These are phyloP conservation scores for Mellivora capensis DNA, from an alignment of 2,113 vertebrate species.

Conservation along the genomic window DNA sequence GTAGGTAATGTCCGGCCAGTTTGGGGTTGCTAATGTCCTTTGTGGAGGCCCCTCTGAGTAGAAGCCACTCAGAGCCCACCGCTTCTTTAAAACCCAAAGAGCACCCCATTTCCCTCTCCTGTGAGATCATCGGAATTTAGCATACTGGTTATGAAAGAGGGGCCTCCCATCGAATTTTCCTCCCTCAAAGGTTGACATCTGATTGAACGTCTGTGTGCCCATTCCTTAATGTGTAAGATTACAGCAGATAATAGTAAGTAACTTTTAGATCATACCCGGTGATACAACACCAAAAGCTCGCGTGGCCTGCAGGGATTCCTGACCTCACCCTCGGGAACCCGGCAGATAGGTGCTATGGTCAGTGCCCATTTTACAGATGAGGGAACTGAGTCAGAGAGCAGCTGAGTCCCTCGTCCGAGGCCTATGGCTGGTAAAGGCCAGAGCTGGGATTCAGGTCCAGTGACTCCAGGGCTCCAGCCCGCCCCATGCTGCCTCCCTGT, in stretches of 20 bases:
- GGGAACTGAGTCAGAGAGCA: neutral
- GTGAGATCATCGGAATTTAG: neutral
- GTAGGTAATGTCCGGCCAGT: neutral
- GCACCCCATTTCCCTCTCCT: neutral
- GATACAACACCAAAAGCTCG: neutral
- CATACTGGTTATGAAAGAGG: neutral
- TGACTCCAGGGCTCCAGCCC: neutral
- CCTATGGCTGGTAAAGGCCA: neutral
- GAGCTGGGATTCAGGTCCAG: neutral
- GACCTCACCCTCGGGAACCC: neutral
- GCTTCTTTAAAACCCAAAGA: too few species aligned
- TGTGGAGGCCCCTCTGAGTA: too few species aligned
- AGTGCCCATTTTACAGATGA: neutral
- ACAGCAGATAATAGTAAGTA: neutral
- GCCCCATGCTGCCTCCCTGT: neutral
- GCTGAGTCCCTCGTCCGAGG: neutral
- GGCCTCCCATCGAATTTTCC: neutral
- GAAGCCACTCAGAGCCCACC: neutral
- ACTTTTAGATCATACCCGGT: neutral
- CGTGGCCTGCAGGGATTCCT: accelerated
- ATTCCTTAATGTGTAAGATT: neutral
- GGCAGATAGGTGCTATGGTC: too few species aligned
- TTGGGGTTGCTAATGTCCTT: neutral
- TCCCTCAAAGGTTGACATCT: neutral
- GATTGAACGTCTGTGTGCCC: neutral